Conservation (phyloP, 2,797 vertebrate species). For the Chanos chanos region DNA sequence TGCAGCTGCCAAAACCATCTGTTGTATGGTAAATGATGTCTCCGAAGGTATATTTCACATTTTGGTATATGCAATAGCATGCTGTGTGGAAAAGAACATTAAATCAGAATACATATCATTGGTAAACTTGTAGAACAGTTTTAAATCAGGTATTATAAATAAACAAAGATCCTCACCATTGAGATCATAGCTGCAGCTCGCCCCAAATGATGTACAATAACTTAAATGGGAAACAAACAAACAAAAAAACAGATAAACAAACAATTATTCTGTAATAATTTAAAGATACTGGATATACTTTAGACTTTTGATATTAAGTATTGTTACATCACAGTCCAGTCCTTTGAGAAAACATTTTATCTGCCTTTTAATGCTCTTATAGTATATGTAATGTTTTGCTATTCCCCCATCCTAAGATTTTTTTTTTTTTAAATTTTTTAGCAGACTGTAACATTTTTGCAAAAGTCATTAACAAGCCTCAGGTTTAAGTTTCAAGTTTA, state of each 20-base stretch:
- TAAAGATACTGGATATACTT: background rate
- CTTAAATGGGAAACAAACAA: slow-evolving; percentile 49
- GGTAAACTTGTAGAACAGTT: no score
- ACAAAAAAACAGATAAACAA: background rate
- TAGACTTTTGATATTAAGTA: no score
- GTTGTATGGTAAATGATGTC: slow-evolving; percentile 79
- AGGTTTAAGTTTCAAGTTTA: no score
- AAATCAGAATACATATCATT: background rate
- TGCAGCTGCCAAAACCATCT: slow-evolving; percentile 80
- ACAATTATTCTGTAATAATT: background rate
- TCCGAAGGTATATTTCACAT: slow-evolving; percentile 64
- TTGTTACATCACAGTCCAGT: no score
- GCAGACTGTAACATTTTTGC: no score
- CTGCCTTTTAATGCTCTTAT: no score
- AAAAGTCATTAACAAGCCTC: no score
- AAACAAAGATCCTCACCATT: slow-evolving; percentile 49
- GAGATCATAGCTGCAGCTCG: slow-evolving; percentile 51
- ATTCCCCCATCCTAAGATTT: no score
- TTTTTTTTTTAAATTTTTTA: no score
- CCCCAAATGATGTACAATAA: slow-evolving; percentile 50
- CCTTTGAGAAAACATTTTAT: no score
- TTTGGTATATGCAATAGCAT: slow-evolving; percentile 75
- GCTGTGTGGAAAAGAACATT: slow-evolving; percentile 53
- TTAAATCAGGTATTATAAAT: background rate
- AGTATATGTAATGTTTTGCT: no score